These are phyloP conservation scores for Podarcis siculus DNA, from an alignment of 2,797 vertebrate genomes.

Conservation along the genomic window DNA sequence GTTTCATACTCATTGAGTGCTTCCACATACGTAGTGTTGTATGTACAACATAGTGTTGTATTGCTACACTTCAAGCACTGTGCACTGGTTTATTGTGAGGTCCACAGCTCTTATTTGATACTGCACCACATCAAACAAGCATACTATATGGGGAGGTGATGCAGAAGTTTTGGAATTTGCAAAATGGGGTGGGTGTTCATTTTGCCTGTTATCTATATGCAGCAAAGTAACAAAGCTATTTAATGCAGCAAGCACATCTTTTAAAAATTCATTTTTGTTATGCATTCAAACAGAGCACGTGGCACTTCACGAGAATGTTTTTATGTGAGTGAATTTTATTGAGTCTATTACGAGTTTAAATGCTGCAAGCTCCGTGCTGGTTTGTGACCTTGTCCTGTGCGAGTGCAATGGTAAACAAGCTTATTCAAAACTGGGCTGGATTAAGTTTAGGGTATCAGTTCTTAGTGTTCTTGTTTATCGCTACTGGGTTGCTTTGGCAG, in stretches of 20 bases:
- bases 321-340: background rate
- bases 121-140: background rate
- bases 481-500: background rate
- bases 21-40: background rate
- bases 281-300: background rate
- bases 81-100: background rate
- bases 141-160: background rate
- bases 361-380: background rate
- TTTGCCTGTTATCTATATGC: background rate
- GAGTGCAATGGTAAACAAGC: background rate
- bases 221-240: background rate
- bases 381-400: background rate
- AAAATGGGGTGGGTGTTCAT: background rate
- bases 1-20: background rate
- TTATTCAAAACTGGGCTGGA: background rate
- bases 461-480: background rate
- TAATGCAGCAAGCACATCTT: background rate
- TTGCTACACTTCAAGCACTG: background rate
- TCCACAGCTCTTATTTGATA: background rate
- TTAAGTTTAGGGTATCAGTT: background rate
- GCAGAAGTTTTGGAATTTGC: background rate
- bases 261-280: background rate
- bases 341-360: too few relatives aligned
- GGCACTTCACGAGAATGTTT: background rate
- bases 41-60: background rate